These are phyloP conservation scores for Geopemphigus sp. DNA, from an alignment of 1,140 invertebrate genomes.

Conservation along the genomic window DNA sequence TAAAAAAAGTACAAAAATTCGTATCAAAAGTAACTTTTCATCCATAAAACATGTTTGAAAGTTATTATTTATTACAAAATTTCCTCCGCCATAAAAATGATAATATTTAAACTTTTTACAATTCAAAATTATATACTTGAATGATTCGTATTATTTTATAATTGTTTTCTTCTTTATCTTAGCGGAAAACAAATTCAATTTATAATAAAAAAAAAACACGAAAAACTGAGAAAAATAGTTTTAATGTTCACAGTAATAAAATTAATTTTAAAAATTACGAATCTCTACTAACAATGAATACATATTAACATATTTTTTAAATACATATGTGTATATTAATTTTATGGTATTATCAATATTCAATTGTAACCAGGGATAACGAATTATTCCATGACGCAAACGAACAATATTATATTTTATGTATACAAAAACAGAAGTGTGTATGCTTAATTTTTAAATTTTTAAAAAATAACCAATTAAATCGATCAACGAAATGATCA, in stretches of 20 bases:
- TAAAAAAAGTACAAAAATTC: constrained; percentile 34
- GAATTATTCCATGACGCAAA: no score
- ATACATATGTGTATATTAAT: neutral
- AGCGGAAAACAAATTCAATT: neutral
- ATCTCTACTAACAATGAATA: neutral
- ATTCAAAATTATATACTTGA: constrained; percentile 34
- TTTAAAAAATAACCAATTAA: no score
- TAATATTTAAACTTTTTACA: constrained; percentile 28
- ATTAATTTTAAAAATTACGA: neutral
- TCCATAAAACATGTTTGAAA: constrained; percentile 39
- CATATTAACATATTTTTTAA: neutral
- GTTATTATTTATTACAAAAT: constrained; percentile 34
- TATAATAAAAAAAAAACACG: neutral
- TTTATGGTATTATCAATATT: no score
- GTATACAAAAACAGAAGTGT: no score
- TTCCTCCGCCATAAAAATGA: constrained; percentile 5
- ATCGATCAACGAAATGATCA: neutral
- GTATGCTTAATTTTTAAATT: no score
- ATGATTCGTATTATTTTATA: constrained; percentile 31
- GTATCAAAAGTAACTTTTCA: constrained; percentile 27
- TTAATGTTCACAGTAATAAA: neutral
- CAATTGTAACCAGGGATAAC: no score
- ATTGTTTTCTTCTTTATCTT: constrained; percentile 2
- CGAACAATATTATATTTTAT: no score
- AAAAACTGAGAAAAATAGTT: neutral